Conservation (phyloP, 2,888 invertebrate genomes). For the Aporophyla nigra region DNA sequence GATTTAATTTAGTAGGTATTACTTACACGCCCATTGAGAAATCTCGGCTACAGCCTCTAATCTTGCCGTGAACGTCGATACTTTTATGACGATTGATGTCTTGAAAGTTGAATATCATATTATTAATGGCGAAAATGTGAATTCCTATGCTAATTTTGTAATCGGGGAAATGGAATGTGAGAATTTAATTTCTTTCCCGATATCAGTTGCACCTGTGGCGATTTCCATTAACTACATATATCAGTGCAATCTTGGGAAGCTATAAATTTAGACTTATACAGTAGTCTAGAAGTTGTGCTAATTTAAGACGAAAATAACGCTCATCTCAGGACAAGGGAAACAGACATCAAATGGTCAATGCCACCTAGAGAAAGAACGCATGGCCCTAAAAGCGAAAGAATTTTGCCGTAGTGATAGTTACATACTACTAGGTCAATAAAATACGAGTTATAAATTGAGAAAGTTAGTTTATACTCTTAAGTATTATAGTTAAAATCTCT, state of each 20-base stretch:
- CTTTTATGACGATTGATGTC: conserved; percentile 57
- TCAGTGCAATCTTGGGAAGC: neutral
- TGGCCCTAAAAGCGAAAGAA: conserved; percentile 30
- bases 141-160: conserved; percentile 52
- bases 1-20: conserved; percentile 73
- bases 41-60: conserved; percentile 53
- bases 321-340: neutral
- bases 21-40: conserved; percentile 63
- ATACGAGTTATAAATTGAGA: conserved; percentile 3
- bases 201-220: neutral
- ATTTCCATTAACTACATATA: neutral
- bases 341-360: neutral
- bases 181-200: conserved; percentile 37
- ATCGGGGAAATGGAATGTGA: conserved; percentile 53
- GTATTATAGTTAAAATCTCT: conserved; percentile 9
- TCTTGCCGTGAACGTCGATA: conserved; percentile 45
- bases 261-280: neutral
- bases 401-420: conserved; percentile 11
- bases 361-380: conserved; percentile 3
- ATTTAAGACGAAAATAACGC: neutral
- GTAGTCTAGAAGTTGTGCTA: neutral
- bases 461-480: conserved; percentile 19
- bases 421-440: conserved; percentile 23
- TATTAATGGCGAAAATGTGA: conserved; percentile 53
- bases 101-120: conserved; percentile 53